A percentile compares a stretch with the other conserved stretches of the same genome.
Conservation (phyloP, 2,888 invertebrate genomes). For the Cistogaster globosa region DNA sequence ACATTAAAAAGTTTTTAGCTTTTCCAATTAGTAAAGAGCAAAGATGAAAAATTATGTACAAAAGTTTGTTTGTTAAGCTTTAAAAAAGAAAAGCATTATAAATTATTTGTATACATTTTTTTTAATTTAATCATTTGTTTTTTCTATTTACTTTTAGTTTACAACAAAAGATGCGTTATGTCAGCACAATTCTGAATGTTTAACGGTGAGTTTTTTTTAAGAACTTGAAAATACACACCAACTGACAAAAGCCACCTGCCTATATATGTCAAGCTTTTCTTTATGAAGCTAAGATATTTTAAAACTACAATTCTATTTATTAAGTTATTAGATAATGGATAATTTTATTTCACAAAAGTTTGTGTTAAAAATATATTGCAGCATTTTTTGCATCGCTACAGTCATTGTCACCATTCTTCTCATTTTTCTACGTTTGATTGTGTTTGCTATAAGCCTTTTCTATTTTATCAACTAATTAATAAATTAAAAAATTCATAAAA, state of each 20-base stretch:
- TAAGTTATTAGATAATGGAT: too few relatives aligned
- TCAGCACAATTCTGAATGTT: conserved; percentile 75
- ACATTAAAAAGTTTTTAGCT: conserved; percentile 10
- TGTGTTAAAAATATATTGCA: too few relatives aligned
- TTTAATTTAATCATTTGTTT: background rate
- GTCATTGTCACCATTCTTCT: too few relatives aligned
- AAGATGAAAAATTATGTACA: background rate
- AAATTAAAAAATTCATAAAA: too few relatives aligned
- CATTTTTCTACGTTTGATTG: too few relatives aligned
- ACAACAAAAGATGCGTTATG: conserved; percentile 75
- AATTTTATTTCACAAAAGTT: too few relatives aligned
- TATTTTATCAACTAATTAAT: too few relatives aligned
- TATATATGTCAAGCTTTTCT: background rate
- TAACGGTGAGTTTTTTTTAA: conserved; percentile 74
- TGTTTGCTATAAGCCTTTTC: too few relatives aligned
- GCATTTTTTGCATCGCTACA: too few relatives aligned
- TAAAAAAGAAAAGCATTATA: background rate
- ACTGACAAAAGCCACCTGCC: background rate
- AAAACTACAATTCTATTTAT: too few relatives aligned
- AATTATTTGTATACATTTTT: background rate
- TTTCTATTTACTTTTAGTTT: conserved; percentile 73
- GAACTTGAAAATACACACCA: background rate
- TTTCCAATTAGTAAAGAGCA: conserved; percentile 14
- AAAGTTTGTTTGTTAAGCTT: background rate
- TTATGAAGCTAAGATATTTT: too few relatives aligned